Evolutionary conservation across 2,888 invertebrate genomes (phyloP).

Genomic region (Hemaris fuciformis): DNA sequence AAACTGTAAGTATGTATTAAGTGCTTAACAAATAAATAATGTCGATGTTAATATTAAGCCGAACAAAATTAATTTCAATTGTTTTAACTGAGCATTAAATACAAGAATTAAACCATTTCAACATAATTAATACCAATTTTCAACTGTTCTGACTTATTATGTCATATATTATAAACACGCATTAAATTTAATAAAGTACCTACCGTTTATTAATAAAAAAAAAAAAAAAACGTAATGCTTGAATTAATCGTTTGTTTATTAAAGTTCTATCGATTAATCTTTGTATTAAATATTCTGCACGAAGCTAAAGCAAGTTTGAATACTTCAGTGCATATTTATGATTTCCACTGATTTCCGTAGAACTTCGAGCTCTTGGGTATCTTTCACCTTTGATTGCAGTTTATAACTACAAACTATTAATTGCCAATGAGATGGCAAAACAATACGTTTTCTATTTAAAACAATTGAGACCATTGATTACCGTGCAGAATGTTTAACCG

Average conservation of each 20-base stretch:
- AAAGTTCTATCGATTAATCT: not conserved
- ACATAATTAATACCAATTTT: not conserved
- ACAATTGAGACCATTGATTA: too few relatives aligned
- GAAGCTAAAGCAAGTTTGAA: not conserved
- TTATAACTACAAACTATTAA: not conserved
- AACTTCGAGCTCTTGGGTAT: not conserved
- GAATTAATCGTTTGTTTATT: not conserved
- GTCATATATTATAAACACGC: not conserved
- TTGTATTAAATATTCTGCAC: not conserved
- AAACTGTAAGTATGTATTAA: not conserved
- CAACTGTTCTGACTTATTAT: not conserved
- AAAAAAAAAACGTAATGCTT: too few relatives aligned
- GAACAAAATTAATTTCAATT: not conserved
- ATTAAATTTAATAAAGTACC: too few relatives aligned
- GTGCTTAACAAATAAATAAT: not conserved
- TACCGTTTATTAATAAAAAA: too few relatives aligned
- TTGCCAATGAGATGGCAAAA: not conserved
- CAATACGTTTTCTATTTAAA: not conserved
- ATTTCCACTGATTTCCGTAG: not conserved
- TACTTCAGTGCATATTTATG: not conserved
- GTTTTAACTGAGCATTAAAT: not conserved
- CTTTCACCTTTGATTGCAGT: not conserved
- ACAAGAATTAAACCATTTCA: not conserved
- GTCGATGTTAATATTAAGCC: not conserved
- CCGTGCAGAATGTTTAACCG: too few relatives aligned